Conservation (phyloP, 2,888 invertebrate genomes). For the Argyresthia goedartella region DNA sequence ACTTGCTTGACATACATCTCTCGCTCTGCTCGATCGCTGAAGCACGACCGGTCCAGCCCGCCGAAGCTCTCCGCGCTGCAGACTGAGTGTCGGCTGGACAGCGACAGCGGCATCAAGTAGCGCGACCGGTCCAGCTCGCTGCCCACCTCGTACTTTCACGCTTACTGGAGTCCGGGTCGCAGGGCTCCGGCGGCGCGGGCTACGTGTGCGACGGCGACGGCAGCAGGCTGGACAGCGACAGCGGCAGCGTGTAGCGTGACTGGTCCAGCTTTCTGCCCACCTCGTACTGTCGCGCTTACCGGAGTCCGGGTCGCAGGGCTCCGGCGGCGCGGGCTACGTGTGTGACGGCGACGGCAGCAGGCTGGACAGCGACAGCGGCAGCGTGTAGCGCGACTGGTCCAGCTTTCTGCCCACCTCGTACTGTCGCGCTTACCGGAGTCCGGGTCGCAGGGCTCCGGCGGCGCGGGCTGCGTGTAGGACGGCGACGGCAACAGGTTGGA, state of each 20-base stretch:
- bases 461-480: conserved; percentile 79
- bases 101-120: conserved; percentile 78
- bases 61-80: too few species aligned
- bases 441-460: conserved; percentile 25
- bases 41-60: too few species aligned
- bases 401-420: conserved; percentile 83
- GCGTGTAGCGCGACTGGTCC: conserved; percentile 79
- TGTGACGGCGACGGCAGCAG: conserved; percentile 81
- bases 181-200: conserved; percentile 81
- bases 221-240: conserved; percentile 79
- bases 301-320: conserved; percentile 25
- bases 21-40: too few species aligned
- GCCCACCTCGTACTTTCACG: neutral
- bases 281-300: conserved; percentile 73
- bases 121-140: conserved; percentile 76
- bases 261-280: conserved; percentile 82
- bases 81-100: conserved; percentile 81
- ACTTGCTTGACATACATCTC: too few species aligned
- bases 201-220: conserved; percentile 80
- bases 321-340: conserved; percentile 76
- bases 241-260: conserved; percentile 77
- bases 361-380: conserved; percentile 78
- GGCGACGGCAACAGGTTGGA: conserved; percentile 81
- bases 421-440: conserved; percentile 61
- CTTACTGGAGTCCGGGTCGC: conserved; percentile 79